phyloP scores from a whole-genome alignment of 2,797 vertebrate genomes.

The Sciurus vulgaris region DNA sequence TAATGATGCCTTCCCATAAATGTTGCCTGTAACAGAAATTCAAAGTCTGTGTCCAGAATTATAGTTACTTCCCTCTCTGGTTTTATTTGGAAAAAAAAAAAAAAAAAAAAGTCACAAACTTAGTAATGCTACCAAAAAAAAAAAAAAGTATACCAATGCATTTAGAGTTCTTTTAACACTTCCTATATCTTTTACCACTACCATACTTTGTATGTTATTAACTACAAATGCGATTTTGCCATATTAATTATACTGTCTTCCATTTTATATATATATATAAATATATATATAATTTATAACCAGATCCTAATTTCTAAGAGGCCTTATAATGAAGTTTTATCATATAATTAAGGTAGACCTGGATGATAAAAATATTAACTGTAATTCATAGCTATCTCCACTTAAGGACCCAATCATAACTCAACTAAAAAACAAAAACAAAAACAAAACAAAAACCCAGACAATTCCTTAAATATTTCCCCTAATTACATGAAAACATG shows the following conservation, averaged over 20 bases:
- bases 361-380: slow-evolving; percentile 11
- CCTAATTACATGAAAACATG: slow-evolving; percentile 82
- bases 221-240: slow-evolving; percentile 54
- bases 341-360: slow-evolving; percentile 46
- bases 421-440: background rate
- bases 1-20: slow-evolving; percentile 7
- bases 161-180: slow-evolving; percentile 34
- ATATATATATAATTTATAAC: no score
- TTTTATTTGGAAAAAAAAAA: slow-evolving; percentile 15
- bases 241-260: slow-evolving; percentile 1
- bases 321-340: slow-evolving; percentile 26
- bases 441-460: background rate
- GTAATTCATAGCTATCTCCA: slow-evolving; percentile 40
- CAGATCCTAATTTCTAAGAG: slow-evolving; percentile 43
- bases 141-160: slow-evolving; percentile 30
- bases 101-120: background rate
- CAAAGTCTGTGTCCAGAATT: slow-evolving; percentile 17
- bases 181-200: slow-evolving; percentile 52
- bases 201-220: slow-evolving; percentile 15
- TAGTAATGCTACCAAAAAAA: slow-evolving; percentile 44
- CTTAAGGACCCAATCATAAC: slow-evolving; percentile 33
- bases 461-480: slow-evolving; percentile 64
- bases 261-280: background rate
- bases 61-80: slow-evolving; percentile 37
- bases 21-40: background rate